Conservation (phyloP, 1,140 invertebrate species). For the Ceratosolen solmsi region DNA sequence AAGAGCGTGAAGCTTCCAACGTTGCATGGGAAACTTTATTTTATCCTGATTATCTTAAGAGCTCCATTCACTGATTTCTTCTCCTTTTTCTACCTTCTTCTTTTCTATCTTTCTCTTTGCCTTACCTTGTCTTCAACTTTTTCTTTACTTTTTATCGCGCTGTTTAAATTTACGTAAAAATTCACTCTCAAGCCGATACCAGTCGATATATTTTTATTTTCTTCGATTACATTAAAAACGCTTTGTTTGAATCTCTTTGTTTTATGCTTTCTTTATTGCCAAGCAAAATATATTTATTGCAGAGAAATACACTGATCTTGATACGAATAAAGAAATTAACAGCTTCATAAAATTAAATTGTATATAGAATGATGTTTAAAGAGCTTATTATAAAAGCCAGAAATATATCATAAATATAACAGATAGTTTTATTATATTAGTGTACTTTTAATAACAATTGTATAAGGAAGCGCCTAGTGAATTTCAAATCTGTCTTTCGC, state of each 20-base stretch:
- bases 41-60: constrained; percentile 52
- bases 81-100: background rate
- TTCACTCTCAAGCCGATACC: constrained; percentile 24
- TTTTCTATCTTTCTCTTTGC: background rate
- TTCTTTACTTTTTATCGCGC: constrained; percentile 25
- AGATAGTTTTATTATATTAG: background rate
- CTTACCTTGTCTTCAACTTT: background rate
- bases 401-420: background rate
- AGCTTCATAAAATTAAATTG: background rate
- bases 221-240: constrained; percentile 40
- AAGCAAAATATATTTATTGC: constrained; percentile 6
- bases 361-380: background rate
- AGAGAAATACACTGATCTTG: background rate
- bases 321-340: constrained; percentile 18
- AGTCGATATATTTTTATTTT: constrained; percentile 21
- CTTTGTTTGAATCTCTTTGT: constrained; percentile 29
- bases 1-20: constrained; percentile 6
- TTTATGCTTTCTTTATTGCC: background rate
- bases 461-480: background rate
- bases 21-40: constrained; percentile 50
- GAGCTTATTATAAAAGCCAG: background rate
- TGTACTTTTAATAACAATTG: constrained; percentile 3
- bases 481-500: constrained; percentile 35
- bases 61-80: constrained; percentile 42
- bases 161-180: constrained; percentile 42